Evolutionary conservation across 2,888 invertebrate species (phyloP).

Genomic region (Athripsodes cinereus): DNA sequence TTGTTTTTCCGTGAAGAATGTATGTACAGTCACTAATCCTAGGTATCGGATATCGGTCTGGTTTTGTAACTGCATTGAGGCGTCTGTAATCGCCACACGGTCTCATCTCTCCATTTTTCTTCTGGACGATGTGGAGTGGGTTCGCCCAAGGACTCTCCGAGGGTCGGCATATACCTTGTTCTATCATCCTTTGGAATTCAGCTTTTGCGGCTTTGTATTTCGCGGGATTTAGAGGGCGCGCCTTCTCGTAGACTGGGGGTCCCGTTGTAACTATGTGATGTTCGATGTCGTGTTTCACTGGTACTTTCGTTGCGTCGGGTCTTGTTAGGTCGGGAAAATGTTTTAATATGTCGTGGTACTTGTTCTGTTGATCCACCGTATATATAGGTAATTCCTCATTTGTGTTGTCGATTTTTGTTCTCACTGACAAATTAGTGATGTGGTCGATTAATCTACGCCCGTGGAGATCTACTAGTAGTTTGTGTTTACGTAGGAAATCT

Average conservation of each 20-base stretch:
- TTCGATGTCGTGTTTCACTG: conserved; percentile 4
- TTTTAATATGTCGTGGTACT: not conserved
- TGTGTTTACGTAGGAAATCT: conserved; percentile 10
- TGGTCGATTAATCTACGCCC: conserved; percentile 6
- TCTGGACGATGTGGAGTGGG: conserved; percentile 31
- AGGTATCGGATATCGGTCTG: conserved; percentile 33
- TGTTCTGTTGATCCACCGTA: not conserved
- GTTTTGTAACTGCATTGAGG: conserved; percentile 31
- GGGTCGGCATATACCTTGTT: conserved; percentile 32
- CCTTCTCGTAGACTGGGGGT: conserved; percentile 19
- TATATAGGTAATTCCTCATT: not conserved
- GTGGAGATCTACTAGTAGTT: conserved; percentile 17
- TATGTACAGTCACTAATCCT: conserved; percentile 30
- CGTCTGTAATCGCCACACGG: conserved; percentile 33
- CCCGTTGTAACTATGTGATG: conserved; percentile 24
- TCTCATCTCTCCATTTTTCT: conserved; percentile 17
- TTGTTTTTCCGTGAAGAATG: conserved; percentile 25
- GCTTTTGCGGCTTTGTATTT: conserved; percentile 12
- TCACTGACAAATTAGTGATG: conserved; percentile 3
- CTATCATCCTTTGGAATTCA: conserved; percentile 28
- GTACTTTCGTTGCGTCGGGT: not conserved
- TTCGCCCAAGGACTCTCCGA: conserved; percentile 33
- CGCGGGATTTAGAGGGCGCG: conserved; percentile 18
- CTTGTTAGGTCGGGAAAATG: not conserved
- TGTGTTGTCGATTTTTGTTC: not conserved